These are phyloP conservation scores for Drosophila dunni DNA, from an alignment of 1,140 invertebrate species.

Conservation along the genomic window DNA sequence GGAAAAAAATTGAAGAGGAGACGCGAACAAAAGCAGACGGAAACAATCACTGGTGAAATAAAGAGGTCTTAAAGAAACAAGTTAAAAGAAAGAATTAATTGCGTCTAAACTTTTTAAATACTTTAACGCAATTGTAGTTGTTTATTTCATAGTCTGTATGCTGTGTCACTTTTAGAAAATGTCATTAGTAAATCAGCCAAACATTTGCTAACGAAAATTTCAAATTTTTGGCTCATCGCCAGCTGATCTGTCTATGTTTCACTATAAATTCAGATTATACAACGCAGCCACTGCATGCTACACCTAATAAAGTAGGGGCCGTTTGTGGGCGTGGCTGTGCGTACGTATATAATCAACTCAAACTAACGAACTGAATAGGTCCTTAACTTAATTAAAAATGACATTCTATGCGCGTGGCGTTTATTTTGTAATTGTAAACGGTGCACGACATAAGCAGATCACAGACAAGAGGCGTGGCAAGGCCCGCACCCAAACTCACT, in stretches of 20 bases:
- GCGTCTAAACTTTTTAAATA: background rate
- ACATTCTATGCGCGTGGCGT: constrained; percentile 61
- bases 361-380: constrained; percentile 60
- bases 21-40: too few species aligned
- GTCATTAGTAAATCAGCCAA: constrained; percentile 10
- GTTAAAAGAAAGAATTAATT: too few species aligned
- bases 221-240: constrained; percentile 16
- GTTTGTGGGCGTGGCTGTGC: constrained; percentile 7
- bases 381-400: constrained; percentile 82
- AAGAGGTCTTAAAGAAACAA: too few species aligned
- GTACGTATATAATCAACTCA: constrained; percentile 65
- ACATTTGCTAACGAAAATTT: constrained; percentile 17
- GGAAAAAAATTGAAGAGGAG: too few species aligned
- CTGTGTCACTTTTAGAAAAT: constrained; percentile 2
- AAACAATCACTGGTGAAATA: too few species aligned
- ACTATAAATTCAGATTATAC: constrained; percentile 66
- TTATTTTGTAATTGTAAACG: constrained; percentile 50
- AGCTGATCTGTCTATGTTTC: constrained; percentile 58
- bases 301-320: constrained; percentile 32
- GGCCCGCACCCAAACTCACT: constrained; percentile 13
- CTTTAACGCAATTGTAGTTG: background rate
- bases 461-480: constrained; percentile 23
- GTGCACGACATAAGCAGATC: constrained; percentile 12
- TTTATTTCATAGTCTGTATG: background rate
- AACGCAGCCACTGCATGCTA: constrained; percentile 37